Conservation (phyloP, 2,797 vertebrate genomes). For the Glossophaga mutica region DNA sequence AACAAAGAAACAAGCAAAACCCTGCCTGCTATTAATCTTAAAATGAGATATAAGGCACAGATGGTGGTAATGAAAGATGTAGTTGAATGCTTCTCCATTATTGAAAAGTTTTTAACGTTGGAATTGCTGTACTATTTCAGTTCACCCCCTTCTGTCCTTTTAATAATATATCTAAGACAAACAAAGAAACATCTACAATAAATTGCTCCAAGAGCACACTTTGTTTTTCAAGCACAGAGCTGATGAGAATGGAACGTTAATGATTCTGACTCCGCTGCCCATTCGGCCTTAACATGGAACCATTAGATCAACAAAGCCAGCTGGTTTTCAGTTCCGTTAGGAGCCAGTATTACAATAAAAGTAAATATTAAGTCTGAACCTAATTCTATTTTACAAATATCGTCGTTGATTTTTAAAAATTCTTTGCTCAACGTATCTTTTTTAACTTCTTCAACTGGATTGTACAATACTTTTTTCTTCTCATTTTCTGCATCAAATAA, state of each 20-base stretch:
- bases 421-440: conserved; percentile 70
- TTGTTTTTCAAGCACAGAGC: conserved; percentile 72
- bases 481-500: background rate
- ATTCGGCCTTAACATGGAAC: conserved; percentile 71
- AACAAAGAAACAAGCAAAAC: conserved; percentile 68
- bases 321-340: conserved; percentile 82
- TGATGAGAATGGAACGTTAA: conserved; percentile 82
- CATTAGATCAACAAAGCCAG: conserved; percentile 84
- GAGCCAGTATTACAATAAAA: conserved; percentile 85
- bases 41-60: conserved; percentile 48
- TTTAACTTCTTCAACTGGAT: conserved; percentile 44
- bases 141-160: conserved; percentile 67
- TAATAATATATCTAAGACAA: conserved; percentile 76
- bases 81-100: conserved; percentile 38
- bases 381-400: conserved; percentile 85
- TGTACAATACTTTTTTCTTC: conserved; percentile 9
- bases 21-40: conserved; percentile 56
- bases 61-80: conserved; percentile 46
- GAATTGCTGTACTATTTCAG: conserved; percentile 77
- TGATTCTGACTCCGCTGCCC: conserved; percentile 74
- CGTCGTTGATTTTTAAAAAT: conserved; percentile 77
- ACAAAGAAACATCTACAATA: conserved; percentile 74
- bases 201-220: conserved; percentile 65
- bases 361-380: conserved; percentile 87
- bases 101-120: conserved; percentile 55